Base-by-base conservation (phyloP, 2,113 vertebrate species). In the Pleuronectes platessa region DNA sequence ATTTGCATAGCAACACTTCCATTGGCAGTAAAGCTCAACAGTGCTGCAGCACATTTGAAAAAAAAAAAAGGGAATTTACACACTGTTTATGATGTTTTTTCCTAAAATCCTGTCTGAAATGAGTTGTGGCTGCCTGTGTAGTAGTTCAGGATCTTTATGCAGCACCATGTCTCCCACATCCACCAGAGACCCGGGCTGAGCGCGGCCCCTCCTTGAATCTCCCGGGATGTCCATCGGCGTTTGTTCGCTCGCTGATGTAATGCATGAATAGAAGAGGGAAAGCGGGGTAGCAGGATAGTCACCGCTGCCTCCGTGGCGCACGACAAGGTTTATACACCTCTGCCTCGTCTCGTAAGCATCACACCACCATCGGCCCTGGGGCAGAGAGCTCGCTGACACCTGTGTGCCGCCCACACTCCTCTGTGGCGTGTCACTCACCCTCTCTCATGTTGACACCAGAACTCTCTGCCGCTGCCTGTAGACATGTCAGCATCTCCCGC, bases 301-400 rank as follows among this genome's bases (percentile, higher is more conserved):
- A 61, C 81, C 71, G 61, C 55, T 49, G 71, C 68, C 83, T 86
- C 86, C 53, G 75, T 79, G 78, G 86, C 62, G 20, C 69, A 53
- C 18, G 49, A 81, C 81, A 55, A 72, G 67, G 40, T 84, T 84
- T 80, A 68, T 77, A 79, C 85, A 71, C 84, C 76, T 88, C 82
- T 88, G 86, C 86, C 86, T 87, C 75, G 80, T 86, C 86, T 90
- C n/a, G 64, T 91, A 83, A 86, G 84, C 85, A 70, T 92, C 90
- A 86, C 74, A 78, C 74, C 47, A 20, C 79, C 74, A 53, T 77
- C 67, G 82, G 92, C 84, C 89, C 69, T 71, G 69, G 77, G 92
- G 87, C 87, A 72, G 74, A 85, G 79, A 27, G 81, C 81, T 82
- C 58, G 37, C 86, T 89, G 89, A 90, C 88, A 90, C 92, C 89